A percentile compares a stretch with the other conserved stretches of the same genome.
Evolutionary conservation across 2,113 vertebrate genomes (phyloP).

Genomic region (Amblyornis subalaris): DNA sequence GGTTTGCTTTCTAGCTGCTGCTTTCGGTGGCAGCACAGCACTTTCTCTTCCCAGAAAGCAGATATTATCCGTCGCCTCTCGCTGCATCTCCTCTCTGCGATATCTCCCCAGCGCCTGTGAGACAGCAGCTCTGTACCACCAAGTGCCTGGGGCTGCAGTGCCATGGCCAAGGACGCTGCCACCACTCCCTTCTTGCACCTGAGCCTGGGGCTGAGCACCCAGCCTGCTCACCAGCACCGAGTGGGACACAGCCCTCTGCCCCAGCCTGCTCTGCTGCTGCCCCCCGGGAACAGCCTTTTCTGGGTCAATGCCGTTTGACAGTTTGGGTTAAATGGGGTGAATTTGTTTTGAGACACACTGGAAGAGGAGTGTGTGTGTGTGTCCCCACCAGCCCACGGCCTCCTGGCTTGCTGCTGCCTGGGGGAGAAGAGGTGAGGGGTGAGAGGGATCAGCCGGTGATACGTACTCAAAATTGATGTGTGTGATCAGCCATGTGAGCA

Average conservation of each 20-base stretch:
- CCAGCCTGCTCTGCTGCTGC: not conserved
- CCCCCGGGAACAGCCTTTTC: not conserved
- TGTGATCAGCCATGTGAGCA: not conserved
- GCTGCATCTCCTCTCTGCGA: not conserved
- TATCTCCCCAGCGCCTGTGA: not conserved
- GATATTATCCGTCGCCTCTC: rapidly evolving
- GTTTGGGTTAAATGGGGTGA: conserved; percentile 1
- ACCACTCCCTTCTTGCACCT: rapidly evolving
- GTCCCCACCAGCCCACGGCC: not conserved
- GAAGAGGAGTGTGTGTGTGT: not conserved
- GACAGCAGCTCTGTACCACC: not conserved
- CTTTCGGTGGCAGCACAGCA: not conserved
- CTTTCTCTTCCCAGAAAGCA: not conserved
- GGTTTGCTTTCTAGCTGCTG: not conserved
- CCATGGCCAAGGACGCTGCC: not conserved
- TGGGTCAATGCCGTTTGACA: not conserved
- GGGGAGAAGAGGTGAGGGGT: not conserved
- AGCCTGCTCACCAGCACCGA: rapidly evolving
- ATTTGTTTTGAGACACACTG: not conserved
- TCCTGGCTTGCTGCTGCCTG: not conserved
- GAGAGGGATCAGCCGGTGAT: not conserved
- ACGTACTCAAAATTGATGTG: not conserved
- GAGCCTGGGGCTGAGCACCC: not conserved
- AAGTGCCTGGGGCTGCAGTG: not conserved
- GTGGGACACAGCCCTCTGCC: not conserved